phyloP scores from a whole-genome alignment of 2,113 vertebrate genomes.

The Hoplias malabaricus region DNA sequence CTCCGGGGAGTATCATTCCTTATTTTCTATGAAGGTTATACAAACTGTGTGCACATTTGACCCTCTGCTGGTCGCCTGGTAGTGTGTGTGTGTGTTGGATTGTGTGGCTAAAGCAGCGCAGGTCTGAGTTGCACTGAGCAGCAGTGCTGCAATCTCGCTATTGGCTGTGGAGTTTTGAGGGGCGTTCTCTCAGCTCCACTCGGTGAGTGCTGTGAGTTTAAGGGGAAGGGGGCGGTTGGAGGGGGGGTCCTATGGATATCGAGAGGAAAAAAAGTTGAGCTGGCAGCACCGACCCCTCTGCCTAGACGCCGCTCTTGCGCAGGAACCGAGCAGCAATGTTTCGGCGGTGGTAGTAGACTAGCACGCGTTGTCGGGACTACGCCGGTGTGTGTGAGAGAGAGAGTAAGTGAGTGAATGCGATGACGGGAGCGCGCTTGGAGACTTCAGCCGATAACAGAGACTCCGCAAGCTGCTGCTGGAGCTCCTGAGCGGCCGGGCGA shows the following conservation, averaged over 20 bases:
- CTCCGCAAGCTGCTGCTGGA: slow-evolving; percentile 74
- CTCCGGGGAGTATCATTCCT: too few relatives aligned
- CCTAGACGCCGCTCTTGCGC: slow-evolving; percentile 61
- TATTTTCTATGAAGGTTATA: too few relatives aligned
- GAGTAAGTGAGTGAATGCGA: slow-evolving; percentile 58
- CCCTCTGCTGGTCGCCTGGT: background rate
- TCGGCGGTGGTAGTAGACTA: slow-evolving; percentile 53
- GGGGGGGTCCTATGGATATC: slow-evolving; percentile 73
- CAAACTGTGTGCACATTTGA: too few relatives aligned
- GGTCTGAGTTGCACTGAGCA: slow-evolving; percentile 13
- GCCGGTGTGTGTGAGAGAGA: slow-evolving; percentile 13
- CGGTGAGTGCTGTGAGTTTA: slow-evolving; percentile 58
- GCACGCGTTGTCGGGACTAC: slow-evolving; percentile 39
- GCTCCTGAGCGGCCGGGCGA: slow-evolving; percentile 72
- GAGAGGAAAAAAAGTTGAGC: slow-evolving; percentile 65
- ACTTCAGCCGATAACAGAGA: slow-evolving; percentile 68
- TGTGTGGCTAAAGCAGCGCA: background rate
- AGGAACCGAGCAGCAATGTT: slow-evolving; percentile 58
- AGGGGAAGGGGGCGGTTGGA: slow-evolving; percentile 51
- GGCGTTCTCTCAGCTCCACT: slow-evolving; percentile 51
- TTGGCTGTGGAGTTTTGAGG: slow-evolving; percentile 61
- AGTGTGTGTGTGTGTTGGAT: background rate
- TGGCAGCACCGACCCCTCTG: slow-evolving; percentile 72
- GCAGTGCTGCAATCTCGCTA: slow-evolving; percentile 51
- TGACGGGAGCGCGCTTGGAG: slow-evolving; percentile 72